Conservation (phyloP, 2,797 vertebrate genomes). For the Enteromius argenteus region DNA sequence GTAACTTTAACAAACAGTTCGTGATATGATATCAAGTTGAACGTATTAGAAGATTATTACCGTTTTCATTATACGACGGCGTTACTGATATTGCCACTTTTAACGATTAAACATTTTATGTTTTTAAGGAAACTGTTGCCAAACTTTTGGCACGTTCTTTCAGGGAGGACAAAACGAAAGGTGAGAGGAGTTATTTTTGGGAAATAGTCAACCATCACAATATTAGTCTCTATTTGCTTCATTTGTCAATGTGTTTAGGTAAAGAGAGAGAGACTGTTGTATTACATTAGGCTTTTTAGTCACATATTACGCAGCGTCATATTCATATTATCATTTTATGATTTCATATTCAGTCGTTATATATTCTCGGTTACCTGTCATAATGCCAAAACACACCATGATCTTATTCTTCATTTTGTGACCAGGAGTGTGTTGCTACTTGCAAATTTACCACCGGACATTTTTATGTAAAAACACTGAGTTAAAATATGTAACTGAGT, state of each 20-base stretch:
- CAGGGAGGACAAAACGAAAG: constrained; percentile 78
- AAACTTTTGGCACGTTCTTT: constrained; percentile 77
- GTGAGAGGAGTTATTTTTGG: constrained; percentile 64
- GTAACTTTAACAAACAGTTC: not conserved
- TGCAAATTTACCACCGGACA: not conserved
- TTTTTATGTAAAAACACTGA: not conserved
- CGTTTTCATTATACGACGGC: not conserved
- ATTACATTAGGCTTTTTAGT: not conserved
- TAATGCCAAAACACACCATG: not conserved
- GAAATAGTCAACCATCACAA: not conserved
- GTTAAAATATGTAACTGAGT: not conserved
- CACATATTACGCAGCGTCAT: not conserved
- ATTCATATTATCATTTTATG: not conserved
- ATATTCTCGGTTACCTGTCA: not conserved
- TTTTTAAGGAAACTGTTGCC: constrained; percentile 72
- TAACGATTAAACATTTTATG: not conserved
- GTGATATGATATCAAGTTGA: not conserved
- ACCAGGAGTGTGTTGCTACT: not conserved
- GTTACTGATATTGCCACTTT: not conserved
- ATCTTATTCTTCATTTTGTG: not conserved
- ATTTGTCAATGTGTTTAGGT: not conserved
- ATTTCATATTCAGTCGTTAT: not conserved
- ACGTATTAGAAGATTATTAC: not conserved
- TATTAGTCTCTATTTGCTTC: too few species aligned
- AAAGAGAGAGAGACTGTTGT: not conserved